These are phyloP conservation scores for Intoshia linei DNA, from an alignment of 1,140 invertebrate species.

Conservation along the genomic window DNA sequence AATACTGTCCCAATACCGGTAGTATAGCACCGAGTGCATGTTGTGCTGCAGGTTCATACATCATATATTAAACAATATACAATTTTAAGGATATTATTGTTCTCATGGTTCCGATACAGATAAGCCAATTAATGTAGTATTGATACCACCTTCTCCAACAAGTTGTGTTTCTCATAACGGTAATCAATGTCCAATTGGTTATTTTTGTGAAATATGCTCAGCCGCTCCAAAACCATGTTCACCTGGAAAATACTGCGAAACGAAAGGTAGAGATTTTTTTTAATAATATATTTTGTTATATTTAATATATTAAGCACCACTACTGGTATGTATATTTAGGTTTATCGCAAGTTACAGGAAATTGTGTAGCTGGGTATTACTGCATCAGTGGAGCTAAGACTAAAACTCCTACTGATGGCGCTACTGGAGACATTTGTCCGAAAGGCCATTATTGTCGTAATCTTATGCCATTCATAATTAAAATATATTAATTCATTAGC, in stretches of 20 bases:
- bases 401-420: constrained; percentile 13
- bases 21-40: no score
- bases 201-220: no score
- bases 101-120: constrained; percentile 10
- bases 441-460: constrained; percentile 12
- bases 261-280: constrained; percentile 8
- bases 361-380: constrained; percentile 13
- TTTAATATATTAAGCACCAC: not conserved
- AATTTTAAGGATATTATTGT: constrained; percentile 14
- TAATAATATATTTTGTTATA: not conserved
- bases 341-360: constrained; percentile 8
- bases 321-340: not conserved
- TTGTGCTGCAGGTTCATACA: constrained; percentile 12
- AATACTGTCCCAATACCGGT: no score
- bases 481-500: no score
- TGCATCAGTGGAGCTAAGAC: constrained; percentile 14
- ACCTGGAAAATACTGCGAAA: constrained; percentile 14
- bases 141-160: no score
- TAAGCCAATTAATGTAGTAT: constrained; percentile 13
- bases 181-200: no score
- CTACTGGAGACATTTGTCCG: constrained; percentile 13
- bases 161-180: no score
- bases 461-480: constrained; percentile 10
- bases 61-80: constrained; percentile 12
- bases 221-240: constrained; percentile 10